A percentile compares a stretch with the other conserved stretches of the same genome.
These are phyloP conservation scores for Microplitis deprimator DNA, from an alignment of 2,888 invertebrate species.

Conservation along the genomic window DNA sequence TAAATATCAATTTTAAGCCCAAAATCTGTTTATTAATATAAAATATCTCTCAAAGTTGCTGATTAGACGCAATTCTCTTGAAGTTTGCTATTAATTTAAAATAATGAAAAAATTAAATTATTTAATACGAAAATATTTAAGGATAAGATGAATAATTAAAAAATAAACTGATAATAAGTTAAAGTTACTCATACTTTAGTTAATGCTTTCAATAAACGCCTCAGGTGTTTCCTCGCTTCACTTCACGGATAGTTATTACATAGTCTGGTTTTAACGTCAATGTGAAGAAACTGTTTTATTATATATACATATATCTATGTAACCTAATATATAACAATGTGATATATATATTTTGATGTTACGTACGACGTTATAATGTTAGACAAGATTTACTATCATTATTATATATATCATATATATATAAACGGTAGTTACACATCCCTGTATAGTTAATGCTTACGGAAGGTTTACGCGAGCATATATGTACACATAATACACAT, in stretches of 20 bases:
- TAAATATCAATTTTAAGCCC: no score
- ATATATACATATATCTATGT: slow-evolving; percentile 5
- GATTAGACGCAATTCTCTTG: no score
- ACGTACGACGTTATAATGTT: slow-evolving; percentile 19
- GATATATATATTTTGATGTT: neutral
- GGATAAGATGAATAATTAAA: slow-evolving; percentile 15
- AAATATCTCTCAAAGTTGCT: no score
- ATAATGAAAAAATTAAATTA: no score
- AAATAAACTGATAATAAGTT: slow-evolving; percentile 22
- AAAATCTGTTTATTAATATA: no score
- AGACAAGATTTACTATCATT: slow-evolving; percentile 26
- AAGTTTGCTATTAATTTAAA: no score
- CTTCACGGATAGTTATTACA: slow-evolving; percentile 35
- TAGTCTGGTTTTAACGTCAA: slow-evolving; percentile 13
- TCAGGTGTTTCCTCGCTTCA: slow-evolving; percentile 33
- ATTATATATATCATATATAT: neutral
- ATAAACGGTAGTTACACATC: slow-evolving; percentile 23
- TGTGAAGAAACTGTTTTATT: slow-evolving; percentile 13
- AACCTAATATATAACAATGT: no score
- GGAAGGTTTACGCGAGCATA: slow-evolving; percentile 14
- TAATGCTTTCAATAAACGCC: slow-evolving; percentile 38
- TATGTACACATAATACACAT: neutral
- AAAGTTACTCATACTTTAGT: slow-evolving; percentile 18
- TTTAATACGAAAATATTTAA: no score
- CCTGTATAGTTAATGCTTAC: slow-evolving; percentile 15